Conservation (phyloP, 2,113 vertebrate genomes). For the Misgurnus anguillicaudatus region DNA sequence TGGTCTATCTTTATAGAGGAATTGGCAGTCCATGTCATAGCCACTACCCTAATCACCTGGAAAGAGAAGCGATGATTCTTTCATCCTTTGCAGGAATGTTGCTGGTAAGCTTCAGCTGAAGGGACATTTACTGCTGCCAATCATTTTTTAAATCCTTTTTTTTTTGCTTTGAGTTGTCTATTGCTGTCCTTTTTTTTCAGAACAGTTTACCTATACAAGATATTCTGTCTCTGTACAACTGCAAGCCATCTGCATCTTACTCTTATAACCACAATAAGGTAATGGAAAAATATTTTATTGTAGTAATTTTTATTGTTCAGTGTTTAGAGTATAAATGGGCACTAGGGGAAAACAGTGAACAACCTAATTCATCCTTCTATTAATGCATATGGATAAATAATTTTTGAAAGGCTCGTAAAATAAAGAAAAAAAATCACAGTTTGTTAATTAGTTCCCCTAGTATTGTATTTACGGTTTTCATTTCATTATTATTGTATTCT, state of each 20-base stretch:
- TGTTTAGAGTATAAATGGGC: neutral
- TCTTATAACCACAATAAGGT: slow-evolving; percentile 65
- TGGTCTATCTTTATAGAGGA: slow-evolving; percentile 46
- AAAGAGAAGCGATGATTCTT: slow-evolving; percentile 87
- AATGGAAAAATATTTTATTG: slow-evolving; percentile 24
- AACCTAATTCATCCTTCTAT: too few relatives aligned
- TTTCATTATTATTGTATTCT: too few relatives aligned
- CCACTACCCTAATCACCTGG: slow-evolving; percentile 68
- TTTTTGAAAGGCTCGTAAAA: too few relatives aligned
- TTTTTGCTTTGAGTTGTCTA: neutral
- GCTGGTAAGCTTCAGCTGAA: slow-evolving; percentile 73
- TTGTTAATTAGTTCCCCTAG: too few relatives aligned
- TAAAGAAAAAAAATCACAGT: too few relatives aligned
- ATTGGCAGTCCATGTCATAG: slow-evolving; percentile 26
- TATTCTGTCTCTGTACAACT: slow-evolving; percentile 81
- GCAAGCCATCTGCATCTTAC: slow-evolving; percentile 64
- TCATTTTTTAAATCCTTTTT: neutral
- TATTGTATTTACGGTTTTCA: too few relatives aligned
- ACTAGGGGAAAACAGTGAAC: too few relatives aligned
- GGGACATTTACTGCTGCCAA: neutral
- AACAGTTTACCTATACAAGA: slow-evolving; percentile 81
- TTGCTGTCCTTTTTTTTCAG: slow-evolving; percentile 59
- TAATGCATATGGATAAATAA: too few relatives aligned
- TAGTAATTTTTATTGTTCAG: neutral
- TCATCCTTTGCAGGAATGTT: slow-evolving; percentile 85